Conservation (phyloP, 1,140 invertebrate species). For the Eulimnadia texana region DNA sequence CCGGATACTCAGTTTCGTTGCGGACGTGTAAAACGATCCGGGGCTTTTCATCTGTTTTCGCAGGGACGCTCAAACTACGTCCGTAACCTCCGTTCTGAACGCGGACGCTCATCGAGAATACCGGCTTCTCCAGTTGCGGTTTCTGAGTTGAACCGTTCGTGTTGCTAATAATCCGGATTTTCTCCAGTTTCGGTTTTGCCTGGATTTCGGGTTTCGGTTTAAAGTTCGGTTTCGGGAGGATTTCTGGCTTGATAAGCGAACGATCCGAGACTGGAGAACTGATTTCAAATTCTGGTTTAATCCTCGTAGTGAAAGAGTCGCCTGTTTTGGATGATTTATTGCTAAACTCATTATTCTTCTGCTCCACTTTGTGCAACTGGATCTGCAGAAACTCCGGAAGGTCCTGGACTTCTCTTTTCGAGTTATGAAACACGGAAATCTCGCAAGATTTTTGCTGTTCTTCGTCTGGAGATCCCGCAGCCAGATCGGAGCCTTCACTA, state of each 20-base stretch:
- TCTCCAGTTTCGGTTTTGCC: neutral
- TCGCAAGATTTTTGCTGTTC: neutral
- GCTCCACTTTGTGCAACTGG: constrained; percentile 1
- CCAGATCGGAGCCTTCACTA: neutral
- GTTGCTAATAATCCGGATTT: no score
- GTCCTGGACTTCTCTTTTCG: neutral
- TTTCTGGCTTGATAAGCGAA: neutral
- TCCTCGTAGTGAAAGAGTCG: neutral
- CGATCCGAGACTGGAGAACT: no score
- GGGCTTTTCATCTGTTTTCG: neutral
- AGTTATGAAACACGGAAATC: neutral
- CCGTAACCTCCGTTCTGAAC: neutral
- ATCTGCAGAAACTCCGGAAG: constrained; percentile 1
- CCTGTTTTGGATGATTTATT: neutral
- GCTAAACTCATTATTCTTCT: no score
- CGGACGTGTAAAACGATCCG: neutral
- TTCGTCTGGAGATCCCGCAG: neutral
- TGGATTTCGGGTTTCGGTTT: neutral
- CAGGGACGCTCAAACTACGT: neutral
- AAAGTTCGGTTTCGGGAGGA: neutral
- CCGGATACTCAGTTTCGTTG: no score
- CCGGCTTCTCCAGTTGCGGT: neutral
- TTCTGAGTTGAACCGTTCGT: no score
- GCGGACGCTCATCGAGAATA: constrained; percentile 3
- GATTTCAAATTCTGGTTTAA: neutral